A percentile compares a stretch with the other conserved stretches of the same genome.
Conservation (phyloP, 2,113 vertebrate genomes). For the Plecturocebus donacophilus region DNA sequence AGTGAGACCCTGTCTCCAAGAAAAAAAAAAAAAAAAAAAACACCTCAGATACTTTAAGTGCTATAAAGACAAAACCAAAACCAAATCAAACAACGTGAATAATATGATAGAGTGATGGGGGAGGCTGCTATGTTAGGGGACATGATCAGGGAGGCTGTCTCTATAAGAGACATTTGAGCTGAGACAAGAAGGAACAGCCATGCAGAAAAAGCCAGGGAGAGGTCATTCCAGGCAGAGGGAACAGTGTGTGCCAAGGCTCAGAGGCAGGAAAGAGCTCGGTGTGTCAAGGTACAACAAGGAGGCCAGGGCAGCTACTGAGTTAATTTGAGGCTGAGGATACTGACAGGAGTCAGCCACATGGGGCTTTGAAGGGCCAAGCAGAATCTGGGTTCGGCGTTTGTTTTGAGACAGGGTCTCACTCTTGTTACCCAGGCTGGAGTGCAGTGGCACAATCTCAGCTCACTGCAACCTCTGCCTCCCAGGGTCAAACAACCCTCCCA, state of each 20-base stretch:
- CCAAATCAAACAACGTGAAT: background rate
- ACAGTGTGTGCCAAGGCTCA: background rate
- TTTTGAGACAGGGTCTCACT: background rate
- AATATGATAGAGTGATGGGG: background rate
- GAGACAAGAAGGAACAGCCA: background rate
- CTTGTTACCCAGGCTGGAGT: background rate
- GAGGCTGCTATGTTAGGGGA: background rate
- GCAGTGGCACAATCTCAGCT: background rate
- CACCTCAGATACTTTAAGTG: background rate
- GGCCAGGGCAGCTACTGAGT: background rate
- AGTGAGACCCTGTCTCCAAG: background rate
- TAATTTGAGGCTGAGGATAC: background rate
- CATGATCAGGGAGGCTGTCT: background rate
- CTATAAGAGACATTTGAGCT: background rate
- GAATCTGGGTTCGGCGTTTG: background rate
- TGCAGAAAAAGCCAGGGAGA: background rate
- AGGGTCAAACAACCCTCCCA: background rate
- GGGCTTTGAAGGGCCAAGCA: background rate
- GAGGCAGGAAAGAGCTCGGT: background rate
- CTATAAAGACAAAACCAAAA: background rate
- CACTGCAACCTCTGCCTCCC: background rate
- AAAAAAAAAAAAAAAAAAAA: background rate
- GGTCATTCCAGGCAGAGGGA: background rate
- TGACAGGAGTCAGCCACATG: background rate
- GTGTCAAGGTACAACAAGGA: background rate